Percentiles rank a stretch among this genome's conserved stretches.
phyloP scores from a whole-genome alignment of 53 echinoderm and acorn worm genomes.

The Luidia sarsii region DNA sequence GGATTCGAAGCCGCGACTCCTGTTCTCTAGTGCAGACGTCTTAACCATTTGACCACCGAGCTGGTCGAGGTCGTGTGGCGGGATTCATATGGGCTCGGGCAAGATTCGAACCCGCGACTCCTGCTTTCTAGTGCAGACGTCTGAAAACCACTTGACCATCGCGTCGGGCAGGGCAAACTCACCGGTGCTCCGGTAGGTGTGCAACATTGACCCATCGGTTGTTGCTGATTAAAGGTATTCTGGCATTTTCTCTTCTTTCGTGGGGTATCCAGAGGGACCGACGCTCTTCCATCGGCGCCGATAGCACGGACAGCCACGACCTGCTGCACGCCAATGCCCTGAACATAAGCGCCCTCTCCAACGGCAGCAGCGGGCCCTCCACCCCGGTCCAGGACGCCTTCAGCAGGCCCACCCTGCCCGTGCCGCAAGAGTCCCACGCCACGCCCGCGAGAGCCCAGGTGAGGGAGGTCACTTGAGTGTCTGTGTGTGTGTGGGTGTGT shows the following conservation, averaged over 20 bases:
- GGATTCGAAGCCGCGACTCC: too few species aligned
- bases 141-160: too few species aligned
- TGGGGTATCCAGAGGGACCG: conserved; percentile 2
- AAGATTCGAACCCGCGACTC: too few species aligned
- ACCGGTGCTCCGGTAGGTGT: too few species aligned
- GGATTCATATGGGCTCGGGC: too few species aligned
- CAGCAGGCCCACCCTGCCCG: background rate
- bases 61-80: too few species aligned
- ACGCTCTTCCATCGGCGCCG: conserved; percentile 41
- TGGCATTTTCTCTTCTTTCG: background rate
- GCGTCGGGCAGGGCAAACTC: too few species aligned
- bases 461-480: background rate
- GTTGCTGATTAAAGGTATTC: background rate
- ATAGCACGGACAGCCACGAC: conserved; percentile 56
- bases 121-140: too few species aligned
- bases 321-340: conserved; percentile 18
- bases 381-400: background rate
- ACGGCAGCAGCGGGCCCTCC: background rate
- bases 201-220: too few species aligned
- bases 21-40: too few species aligned
- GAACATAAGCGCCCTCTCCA: conserved; percentile 17
- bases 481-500: too few species aligned
- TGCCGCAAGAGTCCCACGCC: background rate
- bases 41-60: too few species aligned
- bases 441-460: conserved; percentile 8